These are phyloP conservation scores for Ganaspis sp. DNA, from an alignment of 1,140 invertebrate genomes.

Conservation along the genomic window DNA sequence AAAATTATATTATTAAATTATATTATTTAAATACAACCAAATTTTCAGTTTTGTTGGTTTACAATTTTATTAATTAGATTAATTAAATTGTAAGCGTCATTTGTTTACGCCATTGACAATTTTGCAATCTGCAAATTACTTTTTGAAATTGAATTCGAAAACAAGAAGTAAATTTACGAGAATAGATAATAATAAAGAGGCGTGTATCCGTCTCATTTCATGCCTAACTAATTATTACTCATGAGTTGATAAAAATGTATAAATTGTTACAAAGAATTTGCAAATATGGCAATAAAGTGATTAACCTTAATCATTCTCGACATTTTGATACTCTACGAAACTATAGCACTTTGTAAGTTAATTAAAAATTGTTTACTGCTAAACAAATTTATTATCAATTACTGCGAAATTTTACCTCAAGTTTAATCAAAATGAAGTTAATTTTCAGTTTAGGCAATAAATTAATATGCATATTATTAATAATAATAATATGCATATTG, in stretches of 20 bases:
- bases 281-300: not conserved
- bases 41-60: not conserved
- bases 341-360: constrained; percentile 10
- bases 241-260: not conserved
- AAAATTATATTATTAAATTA: no score
- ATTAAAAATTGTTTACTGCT: not conserved
- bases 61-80: not conserved
- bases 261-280: not conserved
- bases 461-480: no score
- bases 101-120: not conserved
- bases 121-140: not conserved
- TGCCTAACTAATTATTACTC: not conserved
- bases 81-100: not conserved
- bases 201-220: not conserved
- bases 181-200: not conserved
- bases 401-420: no score
- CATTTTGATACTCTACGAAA: not conserved
- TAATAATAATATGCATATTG: no score
- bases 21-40: no score
- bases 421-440: not conserved
- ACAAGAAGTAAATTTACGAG: not conserved
- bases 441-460: no score
- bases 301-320: not conserved
- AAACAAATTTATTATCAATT: not conserved
- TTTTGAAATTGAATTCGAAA: not conserved